A percentile compares a stretch with the other conserved stretches of the same genome.
These are phyloP conservation scores for Lagopus leucura DNA, from an alignment of 2,113 vertebrate genomes.

Conservation along the genomic window DNA sequence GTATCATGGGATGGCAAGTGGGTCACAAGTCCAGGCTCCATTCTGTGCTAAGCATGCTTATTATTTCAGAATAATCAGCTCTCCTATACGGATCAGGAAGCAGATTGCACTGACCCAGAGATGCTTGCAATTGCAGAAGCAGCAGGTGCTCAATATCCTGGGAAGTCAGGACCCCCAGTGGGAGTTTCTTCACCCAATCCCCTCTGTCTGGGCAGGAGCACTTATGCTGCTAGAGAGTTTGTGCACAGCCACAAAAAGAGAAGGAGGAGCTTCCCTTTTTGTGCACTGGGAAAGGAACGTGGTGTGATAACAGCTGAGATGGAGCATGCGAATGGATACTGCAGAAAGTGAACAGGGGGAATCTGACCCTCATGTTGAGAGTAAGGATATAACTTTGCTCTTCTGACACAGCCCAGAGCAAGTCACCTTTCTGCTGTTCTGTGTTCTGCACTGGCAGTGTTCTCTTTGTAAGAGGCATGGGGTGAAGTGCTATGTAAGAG, in stretches of 20 bases:
- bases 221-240: neutral
- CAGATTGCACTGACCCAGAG: neutral
- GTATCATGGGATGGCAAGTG: fast-evolving
- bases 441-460: neutral
- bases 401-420: neutral
- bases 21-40: neutral
- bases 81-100: neutral
- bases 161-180: neutral
- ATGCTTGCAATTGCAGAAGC: neutral
- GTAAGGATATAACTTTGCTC: neutral
- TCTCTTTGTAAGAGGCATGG: neutral
- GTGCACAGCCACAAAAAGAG: neutral
- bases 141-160: neutral
- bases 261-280: too few species aligned
- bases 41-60: neutral
- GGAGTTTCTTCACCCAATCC: neutral
- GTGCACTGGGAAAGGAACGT: neutral
- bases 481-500: neutral
- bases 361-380: neutral
- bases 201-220: neutral
- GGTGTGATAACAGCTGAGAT: too few species aligned
- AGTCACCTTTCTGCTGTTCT: neutral
- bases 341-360: neutral
- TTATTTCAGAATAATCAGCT: neutral
- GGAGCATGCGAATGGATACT: too few species aligned